Conservation (phyloP, 2,888 invertebrate species). For the Heliconius sara region DNA sequence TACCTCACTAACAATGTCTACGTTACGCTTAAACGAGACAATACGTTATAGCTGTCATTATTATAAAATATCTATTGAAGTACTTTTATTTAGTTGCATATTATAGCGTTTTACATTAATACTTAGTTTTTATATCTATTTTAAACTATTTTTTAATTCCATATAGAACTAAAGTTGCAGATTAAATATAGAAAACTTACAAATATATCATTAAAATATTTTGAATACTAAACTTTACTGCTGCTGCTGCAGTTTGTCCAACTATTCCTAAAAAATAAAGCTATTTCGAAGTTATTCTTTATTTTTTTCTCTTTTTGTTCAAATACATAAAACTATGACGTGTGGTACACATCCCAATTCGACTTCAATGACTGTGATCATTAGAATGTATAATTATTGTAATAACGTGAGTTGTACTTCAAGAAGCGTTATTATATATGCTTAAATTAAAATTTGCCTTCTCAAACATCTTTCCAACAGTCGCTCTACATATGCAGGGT, state of each 20-base stretch:
- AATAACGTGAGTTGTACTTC: background rate
- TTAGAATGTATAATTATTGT: background rate
- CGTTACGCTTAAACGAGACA: slow-evolving; percentile 67
- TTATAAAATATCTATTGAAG: slow-evolving; percentile 58
- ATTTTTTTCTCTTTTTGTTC: no score
- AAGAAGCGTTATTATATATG: background rate
- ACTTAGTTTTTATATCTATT: background rate
- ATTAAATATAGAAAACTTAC: background rate
- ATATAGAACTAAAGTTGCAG: background rate
- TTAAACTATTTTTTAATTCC: background rate
- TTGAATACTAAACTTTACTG: background rate
- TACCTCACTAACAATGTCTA: slow-evolving; percentile 78
- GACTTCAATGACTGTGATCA: no score
- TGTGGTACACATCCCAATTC: no score
- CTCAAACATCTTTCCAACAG: no score
- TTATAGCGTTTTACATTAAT: background rate
- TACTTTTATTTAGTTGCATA: background rate
- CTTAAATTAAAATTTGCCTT: no score
- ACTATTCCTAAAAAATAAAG: background rate
- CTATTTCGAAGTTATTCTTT: no score
- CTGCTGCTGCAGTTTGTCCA: no score
- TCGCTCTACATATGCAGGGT: background rate
- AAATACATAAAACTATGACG: no score
- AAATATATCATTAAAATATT: background rate
- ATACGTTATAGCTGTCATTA: slow-evolving; percentile 78